Conservation (phyloP, 1,140 invertebrate genomes). For the Drosophila pectinifera region DNA sequence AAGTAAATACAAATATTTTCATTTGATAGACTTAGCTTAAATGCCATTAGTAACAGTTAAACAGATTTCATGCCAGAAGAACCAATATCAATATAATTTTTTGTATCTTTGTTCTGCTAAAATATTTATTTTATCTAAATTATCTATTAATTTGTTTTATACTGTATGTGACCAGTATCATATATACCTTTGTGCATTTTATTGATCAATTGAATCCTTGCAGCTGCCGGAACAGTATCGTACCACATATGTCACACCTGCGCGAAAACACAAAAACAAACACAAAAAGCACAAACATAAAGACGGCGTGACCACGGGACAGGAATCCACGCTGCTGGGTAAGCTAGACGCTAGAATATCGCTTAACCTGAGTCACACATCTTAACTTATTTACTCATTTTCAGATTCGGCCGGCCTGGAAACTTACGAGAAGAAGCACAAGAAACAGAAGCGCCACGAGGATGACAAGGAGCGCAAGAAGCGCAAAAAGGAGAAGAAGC, state of each 20-base stretch:
- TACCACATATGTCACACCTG: constrained; percentile 95
- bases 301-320: constrained; percentile 89
- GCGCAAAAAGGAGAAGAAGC: constrained; percentile 97
- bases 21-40: too few species aligned
- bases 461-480: constrained; percentile 97
- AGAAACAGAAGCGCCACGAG: constrained; percentile 97
- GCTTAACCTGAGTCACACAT: too few species aligned
- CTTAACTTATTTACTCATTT: constrained; percentile 8
- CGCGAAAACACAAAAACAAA: constrained; percentile 96
- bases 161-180: too few species aligned
- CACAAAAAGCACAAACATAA: constrained; percentile 98
- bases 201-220: constrained; percentile 57
- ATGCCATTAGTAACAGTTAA: not conserved
- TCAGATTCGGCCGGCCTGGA: constrained; percentile 89
- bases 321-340: constrained; percentile 88
- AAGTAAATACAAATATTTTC: not conserved
- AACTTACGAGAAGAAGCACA: constrained; percentile 97
- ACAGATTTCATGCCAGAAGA: not conserved
- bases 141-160: not conserved
- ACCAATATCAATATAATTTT: not conserved
- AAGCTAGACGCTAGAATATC: constrained; percentile 4
- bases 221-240: constrained; percentile 98
- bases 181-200: too few species aligned
- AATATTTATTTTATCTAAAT: not conserved
- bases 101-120: constrained; percentile 2